Conservation (phyloP, 35 echinoderm and acorn worm species). For the Hemicentrotus pulcherrimus region DNA sequence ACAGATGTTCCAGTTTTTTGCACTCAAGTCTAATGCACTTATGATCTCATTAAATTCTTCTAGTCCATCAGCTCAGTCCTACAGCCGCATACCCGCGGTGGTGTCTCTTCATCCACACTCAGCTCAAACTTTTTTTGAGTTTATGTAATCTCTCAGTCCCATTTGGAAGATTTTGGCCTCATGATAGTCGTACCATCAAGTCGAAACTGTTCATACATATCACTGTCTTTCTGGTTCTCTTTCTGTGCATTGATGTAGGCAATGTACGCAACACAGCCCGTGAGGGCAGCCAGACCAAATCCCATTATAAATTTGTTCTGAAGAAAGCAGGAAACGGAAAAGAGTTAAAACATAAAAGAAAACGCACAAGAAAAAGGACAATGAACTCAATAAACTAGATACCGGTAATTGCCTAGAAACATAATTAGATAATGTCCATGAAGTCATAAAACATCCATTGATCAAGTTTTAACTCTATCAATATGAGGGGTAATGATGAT, state of each 20-base stretch:
- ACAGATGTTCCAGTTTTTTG: not conserved
- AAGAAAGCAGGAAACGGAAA: conserved; percentile 9
- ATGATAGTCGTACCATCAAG: conserved; percentile 74
- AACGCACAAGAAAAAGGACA: not conserved
- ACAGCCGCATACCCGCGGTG: not conserved
- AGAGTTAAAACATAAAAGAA: not conserved
- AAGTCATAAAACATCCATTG: no score
- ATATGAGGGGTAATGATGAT: no score
- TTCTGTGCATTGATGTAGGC: conserved; percentile 89
- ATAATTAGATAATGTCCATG: not conserved
- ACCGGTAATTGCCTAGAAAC: not conserved
- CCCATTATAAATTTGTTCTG: conserved; percentile 96
- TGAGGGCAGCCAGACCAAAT: conserved; percentile 81
- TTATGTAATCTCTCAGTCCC: conserved; percentile 66
- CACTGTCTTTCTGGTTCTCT: conserved; percentile 80
- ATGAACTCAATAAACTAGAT: not conserved
- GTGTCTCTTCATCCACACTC: not conserved
- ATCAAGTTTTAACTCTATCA: no score
- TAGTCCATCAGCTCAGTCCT: not conserved
- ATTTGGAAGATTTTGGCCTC: conserved; percentile 77
- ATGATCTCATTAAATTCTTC: not conserved
- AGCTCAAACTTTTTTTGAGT: not conserved
- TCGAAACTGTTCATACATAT: conserved; percentile 81
- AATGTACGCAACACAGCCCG: conserved; percentile 82
- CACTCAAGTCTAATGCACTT: not conserved